A percentile compares a stretch with the other conserved stretches of the same genome.
Evolutionary conservation across 2,888 invertebrate genomes (phyloP).

Genomic region (Drosophila prolongata): DNA sequence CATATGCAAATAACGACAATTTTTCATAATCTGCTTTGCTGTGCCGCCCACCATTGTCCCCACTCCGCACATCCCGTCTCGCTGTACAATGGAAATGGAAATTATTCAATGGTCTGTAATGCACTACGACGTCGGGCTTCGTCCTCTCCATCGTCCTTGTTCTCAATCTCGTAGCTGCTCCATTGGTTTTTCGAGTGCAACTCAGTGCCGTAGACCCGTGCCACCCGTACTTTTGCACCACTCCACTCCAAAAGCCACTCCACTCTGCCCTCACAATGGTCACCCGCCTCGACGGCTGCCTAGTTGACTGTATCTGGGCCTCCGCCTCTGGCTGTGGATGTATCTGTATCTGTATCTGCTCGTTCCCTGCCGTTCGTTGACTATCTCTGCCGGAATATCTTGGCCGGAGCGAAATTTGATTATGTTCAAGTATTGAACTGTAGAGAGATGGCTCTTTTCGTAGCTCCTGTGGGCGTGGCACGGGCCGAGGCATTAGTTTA

Average conservation of each 20-base stretch:
- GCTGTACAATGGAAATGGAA: slow-evolving; percentile 74
- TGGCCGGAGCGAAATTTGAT: slow-evolving; percentile 67
- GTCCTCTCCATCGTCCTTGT: slow-evolving; percentile 35
- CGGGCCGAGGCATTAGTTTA: slow-evolving; percentile 75
- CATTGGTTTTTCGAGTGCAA: slow-evolving; percentile 68
- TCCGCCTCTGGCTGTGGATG: slow-evolving; percentile 2
- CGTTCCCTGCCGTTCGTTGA: slow-evolving; percentile 20
- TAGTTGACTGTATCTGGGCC: slow-evolving; percentile 64
- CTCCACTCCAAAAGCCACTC: slow-evolving; percentile 6
- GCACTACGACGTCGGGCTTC: slow-evolving; percentile 59
- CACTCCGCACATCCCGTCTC: slow-evolving; percentile 23
- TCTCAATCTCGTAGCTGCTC: slow-evolving; percentile 55
- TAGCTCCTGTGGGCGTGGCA: slow-evolving; percentile 30
- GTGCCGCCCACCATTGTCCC: slow-evolving; percentile 51
- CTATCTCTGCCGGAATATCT: slow-evolving; percentile 55
- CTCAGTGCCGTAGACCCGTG: slow-evolving; percentile 36
- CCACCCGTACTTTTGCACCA: slow-evolving; percentile 28
- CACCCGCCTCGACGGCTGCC: slow-evolving; percentile 68
- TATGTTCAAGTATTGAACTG: slow-evolving; percentile 77
- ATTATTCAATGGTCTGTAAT: slow-evolving; percentile 83
- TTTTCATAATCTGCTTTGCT: slow-evolving; percentile 82
- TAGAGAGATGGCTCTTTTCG: slow-evolving; percentile 56
- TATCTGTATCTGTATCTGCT: slow-evolving; percentile 25
- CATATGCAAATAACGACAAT: slow-evolving; percentile 84
- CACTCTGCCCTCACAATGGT: slow-evolving; percentile 58